Evolutionary conservation across 2,797 vertebrate genomes (phyloP).

Genomic region (Pempheris klunzingeri): DNA sequence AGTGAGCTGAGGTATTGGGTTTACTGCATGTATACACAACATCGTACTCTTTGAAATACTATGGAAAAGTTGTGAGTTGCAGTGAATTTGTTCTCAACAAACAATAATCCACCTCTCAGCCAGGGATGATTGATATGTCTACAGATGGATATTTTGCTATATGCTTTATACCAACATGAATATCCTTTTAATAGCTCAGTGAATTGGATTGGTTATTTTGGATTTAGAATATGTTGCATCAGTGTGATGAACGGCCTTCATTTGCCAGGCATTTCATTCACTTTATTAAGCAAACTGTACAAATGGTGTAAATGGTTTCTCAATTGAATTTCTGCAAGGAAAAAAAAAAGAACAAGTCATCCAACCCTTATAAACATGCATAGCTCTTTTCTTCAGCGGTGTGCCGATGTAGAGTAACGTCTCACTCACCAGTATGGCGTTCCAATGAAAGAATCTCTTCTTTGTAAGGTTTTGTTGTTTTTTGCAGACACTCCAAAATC

Average conservation of each 20-base stretch:
- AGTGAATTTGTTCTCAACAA: slow-evolving; percentile 18
- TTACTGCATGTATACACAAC: not conserved
- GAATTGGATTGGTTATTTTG: not conserved
- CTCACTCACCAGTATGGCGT: slow-evolving; percentile 97
- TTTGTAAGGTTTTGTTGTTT: slow-evolving; percentile 95
- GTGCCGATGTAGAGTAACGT: not conserved
- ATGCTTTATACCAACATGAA: not conserved
- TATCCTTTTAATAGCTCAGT: not conserved
- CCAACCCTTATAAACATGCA: no score
- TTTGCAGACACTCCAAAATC: slow-evolving; percentile 98
- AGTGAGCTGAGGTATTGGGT: not conserved
- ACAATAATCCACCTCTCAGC: not conserved
- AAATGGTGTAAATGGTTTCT: not conserved
- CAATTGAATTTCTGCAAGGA: not conserved
- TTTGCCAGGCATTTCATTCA: not conserved
- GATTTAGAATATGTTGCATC: not conserved
- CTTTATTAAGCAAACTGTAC: not conserved
- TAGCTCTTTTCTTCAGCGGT: not conserved
- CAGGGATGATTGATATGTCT: not conserved
- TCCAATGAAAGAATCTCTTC: slow-evolving; percentile 96
- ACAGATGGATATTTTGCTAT: not conserved
- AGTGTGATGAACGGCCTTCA: not conserved
- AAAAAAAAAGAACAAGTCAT: no score
- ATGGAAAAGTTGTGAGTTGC: not conserved
- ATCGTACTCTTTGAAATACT: not conserved